phyloP scores from a whole-genome alignment of 2,113 vertebrate genomes.

The Thermophis baileyi region DNA sequence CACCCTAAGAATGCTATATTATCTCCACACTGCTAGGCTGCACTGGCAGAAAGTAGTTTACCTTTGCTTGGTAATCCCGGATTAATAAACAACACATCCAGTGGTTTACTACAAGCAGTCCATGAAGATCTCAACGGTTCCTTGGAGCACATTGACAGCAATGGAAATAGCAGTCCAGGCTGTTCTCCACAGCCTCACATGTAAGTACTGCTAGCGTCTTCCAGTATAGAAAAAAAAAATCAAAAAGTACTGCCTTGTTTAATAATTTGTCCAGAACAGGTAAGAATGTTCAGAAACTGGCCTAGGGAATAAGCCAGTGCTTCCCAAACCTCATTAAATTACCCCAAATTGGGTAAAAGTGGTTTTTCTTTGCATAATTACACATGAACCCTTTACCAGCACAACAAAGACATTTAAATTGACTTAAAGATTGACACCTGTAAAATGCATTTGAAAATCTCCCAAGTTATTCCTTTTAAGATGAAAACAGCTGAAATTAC shows the following conservation, averaged over 20 bases:
- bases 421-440: background rate
- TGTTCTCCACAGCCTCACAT: constrained; percentile 95
- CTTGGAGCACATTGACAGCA: constrained; percentile 96
- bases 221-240: constrained; percentile 26
- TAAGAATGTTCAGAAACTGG: constrained; percentile 33
- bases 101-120: constrained; percentile 84
- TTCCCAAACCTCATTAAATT: background rate
- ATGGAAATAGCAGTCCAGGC: constrained; percentile 93
- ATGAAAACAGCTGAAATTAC: background rate
- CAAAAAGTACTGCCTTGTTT: constrained; percentile 31
- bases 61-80: constrained; percentile 92
- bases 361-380: background rate
- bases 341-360: background rate
- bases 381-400: background rate
- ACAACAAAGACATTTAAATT: background rate
- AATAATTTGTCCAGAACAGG: constrained; percentile 39
- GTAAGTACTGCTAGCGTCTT: constrained; percentile 75
- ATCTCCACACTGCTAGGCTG: constrained; percentile 77
- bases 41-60: constrained; percentile 96
- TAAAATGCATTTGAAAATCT: background rate
- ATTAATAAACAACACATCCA: constrained; percentile 92
- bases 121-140: constrained; percentile 95
- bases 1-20: constrained; percentile 38
- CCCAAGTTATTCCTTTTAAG: background rate
- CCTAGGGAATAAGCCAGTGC: background rate